Percentiles rank a stretch among this genome's conserved stretches.
Conservation (phyloP, 2,888 invertebrate genomes). For the Agrotis exclamationis region DNA sequence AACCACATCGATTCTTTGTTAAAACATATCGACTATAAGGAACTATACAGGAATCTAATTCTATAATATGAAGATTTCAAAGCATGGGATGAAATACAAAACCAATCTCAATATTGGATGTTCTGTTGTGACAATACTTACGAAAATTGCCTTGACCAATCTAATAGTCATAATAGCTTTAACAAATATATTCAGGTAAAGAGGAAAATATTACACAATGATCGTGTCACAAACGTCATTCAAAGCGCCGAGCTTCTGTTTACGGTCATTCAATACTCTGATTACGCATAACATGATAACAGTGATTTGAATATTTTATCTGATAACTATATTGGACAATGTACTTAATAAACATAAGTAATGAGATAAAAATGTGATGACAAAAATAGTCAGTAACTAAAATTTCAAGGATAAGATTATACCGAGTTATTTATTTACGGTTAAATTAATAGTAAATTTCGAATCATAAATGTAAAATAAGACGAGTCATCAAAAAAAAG, state of each 20-base stretch:
- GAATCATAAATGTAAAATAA: constrained; percentile 49
- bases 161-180: constrained; percentile 83
- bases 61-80: constrained; percentile 32
- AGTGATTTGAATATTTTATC: constrained; percentile 17
- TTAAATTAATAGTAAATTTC: constrained; percentile 26
- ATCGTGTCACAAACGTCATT: constrained; percentile 78
- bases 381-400: not conserved
- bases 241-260: constrained; percentile 68
- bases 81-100: constrained; percentile 64
- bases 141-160: constrained; percentile 87
- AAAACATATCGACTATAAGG: constrained; percentile 58
- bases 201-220: constrained; percentile 81
- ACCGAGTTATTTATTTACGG: constrained; percentile 1
- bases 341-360: constrained; percentile 1
- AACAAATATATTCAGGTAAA: constrained; percentile 86
- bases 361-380: constrained; percentile 19
- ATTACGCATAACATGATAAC: constrained; percentile 22
- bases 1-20: constrained; percentile 68
- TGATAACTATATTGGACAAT: constrained; percentile 25
- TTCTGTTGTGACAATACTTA: constrained; percentile 80
- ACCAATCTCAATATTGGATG: constrained; percentile 66
- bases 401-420: not conserved
- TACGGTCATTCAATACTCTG: constrained; percentile 38
- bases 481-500: constrained; percentile 41
- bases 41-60: constrained; percentile 25